phyloP scores from a whole-genome alignment of 2,888 invertebrate genomes.

The Amiota minor region DNA sequence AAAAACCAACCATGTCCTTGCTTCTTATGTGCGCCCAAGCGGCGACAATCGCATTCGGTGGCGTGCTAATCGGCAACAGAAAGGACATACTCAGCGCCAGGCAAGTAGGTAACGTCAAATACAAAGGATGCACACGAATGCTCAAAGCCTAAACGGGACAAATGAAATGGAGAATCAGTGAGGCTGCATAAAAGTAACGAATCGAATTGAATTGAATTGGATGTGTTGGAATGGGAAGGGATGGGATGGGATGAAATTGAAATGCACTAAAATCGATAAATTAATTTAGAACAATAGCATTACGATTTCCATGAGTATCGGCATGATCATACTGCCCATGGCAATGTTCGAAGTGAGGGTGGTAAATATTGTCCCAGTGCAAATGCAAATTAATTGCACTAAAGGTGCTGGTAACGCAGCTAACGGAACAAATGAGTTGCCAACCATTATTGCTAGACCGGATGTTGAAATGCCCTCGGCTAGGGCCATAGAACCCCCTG shows the following conservation, averaged over 20 bases:
- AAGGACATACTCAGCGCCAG: constrained; percentile 91
- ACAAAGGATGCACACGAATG: constrained; percentile 84
- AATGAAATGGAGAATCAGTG: constrained; percentile 29
- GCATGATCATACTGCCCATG: constrained; percentile 85
- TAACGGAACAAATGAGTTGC: constrained; percentile 79
- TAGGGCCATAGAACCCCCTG: constrained; percentile 78
- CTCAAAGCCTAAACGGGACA: constrained; percentile 76
- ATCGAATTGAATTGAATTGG: not conserved
- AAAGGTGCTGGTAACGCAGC: constrained; percentile 76
- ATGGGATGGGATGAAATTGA: not conserved
- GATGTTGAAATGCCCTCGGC: constrained; percentile 87
- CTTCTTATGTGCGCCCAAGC: constrained; percentile 84
- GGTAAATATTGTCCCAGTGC: constrained; percentile 57
- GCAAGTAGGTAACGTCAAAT: constrained; percentile 88
- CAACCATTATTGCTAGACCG: constrained; percentile 82
- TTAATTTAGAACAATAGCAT: constrained; percentile 10
- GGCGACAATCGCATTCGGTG: constrained; percentile 93
- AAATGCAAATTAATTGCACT: constrained; percentile 81
- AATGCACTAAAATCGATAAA: not conserved
- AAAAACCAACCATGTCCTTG: constrained; percentile 79
- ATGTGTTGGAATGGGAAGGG: not conserved
- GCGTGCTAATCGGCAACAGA: constrained; percentile 94
- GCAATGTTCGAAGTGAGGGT: constrained; percentile 88
- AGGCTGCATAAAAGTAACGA: not conserved
- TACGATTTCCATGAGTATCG: constrained; percentile 83